Evolutionary conservation across 2,797 vertebrate species (phyloP).

Genomic region (Sebastolobus altivelis): DNA sequence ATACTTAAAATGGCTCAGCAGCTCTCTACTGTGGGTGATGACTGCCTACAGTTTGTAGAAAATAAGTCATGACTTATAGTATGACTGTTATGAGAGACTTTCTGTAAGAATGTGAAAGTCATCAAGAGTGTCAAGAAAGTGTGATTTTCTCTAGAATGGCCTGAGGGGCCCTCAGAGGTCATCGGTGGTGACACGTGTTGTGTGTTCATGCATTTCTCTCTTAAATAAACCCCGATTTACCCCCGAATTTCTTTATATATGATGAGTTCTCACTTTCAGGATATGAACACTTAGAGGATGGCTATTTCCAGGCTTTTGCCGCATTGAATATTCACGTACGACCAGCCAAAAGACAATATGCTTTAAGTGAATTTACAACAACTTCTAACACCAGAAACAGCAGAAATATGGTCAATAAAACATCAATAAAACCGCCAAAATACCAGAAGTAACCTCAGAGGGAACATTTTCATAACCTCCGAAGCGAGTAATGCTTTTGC

Average conservation of each 20-base stretch:
- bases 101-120: not conserved
- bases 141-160: not conserved
- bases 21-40: too few species aligned
- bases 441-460: not conserved
- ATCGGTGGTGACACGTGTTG: not conserved
- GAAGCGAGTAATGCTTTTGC: conserved; percentile 5
- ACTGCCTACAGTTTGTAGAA: too few species aligned
- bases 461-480: conserved; percentile 7
- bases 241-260: too few species aligned
- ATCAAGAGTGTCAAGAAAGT: not conserved
- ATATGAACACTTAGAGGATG: not conserved
- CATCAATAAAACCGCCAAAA: not conserved
- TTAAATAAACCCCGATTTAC: too few species aligned
- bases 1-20: too few species aligned
- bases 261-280: not conserved
- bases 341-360: not conserved
- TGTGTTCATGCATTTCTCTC: too few species aligned
- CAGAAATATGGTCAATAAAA: not conserved
- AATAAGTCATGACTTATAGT: not conserved
- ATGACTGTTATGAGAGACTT: not conserved
- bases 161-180: not conserved
- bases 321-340: not conserved
- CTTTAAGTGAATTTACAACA: not conserved
- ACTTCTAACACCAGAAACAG: not conserved
- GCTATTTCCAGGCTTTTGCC: not conserved